Base-by-base conservation (phyloP, 1,140 invertebrate species). In the Helicoverpa armigera region DNA sequence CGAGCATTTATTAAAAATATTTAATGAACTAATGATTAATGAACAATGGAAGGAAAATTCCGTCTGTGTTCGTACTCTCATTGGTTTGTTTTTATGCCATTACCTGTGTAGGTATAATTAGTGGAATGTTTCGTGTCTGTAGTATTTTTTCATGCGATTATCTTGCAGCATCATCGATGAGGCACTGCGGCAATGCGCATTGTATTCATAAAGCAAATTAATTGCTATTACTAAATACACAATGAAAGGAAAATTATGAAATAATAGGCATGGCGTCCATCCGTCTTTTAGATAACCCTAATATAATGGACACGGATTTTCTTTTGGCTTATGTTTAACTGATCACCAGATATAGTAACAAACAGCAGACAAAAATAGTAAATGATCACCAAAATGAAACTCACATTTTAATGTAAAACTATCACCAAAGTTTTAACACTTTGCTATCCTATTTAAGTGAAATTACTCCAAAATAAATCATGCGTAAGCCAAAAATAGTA, bases 81-180 rank as follows among this genome's bases (percentile, higher is more conserved):
- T 80, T 73, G 50, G 48, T 54, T 61, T 16, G n/a, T 73, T 75
- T 50, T 73, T 67, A 65, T 72, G 75, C 63, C 51, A 73, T 82
- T 86, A 88, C 83, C 77, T 75, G 48, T 75, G 53, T 85, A 85
- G 86, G 84, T 84, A 75, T 84, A 87, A 89, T 85, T 84, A 79
- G 43, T 85, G 79, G 85, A 87, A 85, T 81, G 81, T 83, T 87
- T 87, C 86, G 82, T 88, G 85, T 81, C 72, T 43, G 35, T 29
- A 63, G 58, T 82, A 74, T 84, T 77, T 80, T 74, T 81, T 50
- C 35, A 69, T 48, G 58, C 51, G n/a, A 77, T 80, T 83, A 76
- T 63, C 67, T 53, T 54, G 69, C 11, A 53, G 50, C 13, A 72
- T 72, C 69, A 14, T 14, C 69, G 69, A 54, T 31, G 69, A 54